phyloP scores from a whole-genome alignment of 2,888 invertebrate genomes.

The Peribatodes rhomboidaria region DNA sequence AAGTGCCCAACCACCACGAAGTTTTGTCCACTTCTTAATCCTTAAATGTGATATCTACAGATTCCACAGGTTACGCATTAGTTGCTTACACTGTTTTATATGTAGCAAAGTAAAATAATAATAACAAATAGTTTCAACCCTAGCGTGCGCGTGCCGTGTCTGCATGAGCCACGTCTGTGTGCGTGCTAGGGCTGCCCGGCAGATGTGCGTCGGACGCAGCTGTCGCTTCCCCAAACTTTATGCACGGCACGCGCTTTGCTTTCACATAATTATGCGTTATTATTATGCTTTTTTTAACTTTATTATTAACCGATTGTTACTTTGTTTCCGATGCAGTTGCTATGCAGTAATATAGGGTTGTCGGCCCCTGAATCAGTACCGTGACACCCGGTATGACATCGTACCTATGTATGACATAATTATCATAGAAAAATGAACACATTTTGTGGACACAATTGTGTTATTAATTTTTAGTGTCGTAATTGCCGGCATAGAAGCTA shows the following conservation, averaged over 20 bases:
- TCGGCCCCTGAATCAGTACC: conserved; percentile 21
- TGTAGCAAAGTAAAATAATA: no score
- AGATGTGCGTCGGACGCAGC: conserved; percentile 80
- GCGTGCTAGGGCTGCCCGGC: conserved; percentile 68
- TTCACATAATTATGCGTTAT: conserved; percentile 83
- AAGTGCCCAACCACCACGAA: no score
- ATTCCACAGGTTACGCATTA: no score
- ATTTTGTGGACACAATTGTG: not conserved
- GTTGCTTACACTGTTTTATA: not conserved
- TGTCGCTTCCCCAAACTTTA: conserved; percentile 74
- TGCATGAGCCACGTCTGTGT: conserved; percentile 48
- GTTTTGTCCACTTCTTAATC: no score
- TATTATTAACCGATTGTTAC: conserved; percentile 70
- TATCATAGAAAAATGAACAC: not conserved
- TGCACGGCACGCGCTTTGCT: conserved; percentile 82
- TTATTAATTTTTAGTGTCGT: not conserved
- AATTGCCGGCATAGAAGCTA: no score
- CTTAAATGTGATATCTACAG: no score
- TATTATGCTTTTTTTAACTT: conserved; percentile 74
- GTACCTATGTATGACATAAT: not conserved
- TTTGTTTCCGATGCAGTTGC: conserved; percentile 75
- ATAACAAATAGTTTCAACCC: conserved; percentile 20
- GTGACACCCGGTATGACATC: conserved; percentile 19
- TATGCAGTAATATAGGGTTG: conserved; percentile 52
- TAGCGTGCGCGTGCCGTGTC: conserved; percentile 1